phyloP scores from a whole-genome alignment of 2,113 vertebrate species.

The Ictalurus furcatus region DNA sequence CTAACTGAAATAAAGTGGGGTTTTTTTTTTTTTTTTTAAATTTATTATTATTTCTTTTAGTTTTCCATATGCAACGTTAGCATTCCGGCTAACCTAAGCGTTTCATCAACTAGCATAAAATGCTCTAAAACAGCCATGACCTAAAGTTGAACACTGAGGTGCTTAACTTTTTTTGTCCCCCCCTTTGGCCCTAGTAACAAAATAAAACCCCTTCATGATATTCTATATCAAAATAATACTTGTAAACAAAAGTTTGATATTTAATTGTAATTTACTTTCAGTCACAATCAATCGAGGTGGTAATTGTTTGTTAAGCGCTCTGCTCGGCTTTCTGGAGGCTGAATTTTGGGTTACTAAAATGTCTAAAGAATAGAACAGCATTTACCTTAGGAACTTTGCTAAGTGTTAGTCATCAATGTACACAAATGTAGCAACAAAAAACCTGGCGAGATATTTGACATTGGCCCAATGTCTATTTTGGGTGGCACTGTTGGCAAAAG shows the following conservation, averaged over 20 bases:
- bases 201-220: background rate
- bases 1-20: background rate
- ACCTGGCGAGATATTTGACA: background rate
- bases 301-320: background rate
- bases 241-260: background rate
- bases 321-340: background rate
- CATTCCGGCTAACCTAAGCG: background rate
- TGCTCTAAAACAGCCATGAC: background rate
- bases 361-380: background rate
- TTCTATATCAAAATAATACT: background rate
- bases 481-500: background rate
- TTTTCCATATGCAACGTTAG: background rate
- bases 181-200: background rate
- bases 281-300: background rate
- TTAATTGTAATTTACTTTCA: background rate
- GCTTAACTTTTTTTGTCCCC: background rate
- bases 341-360: too few relatives aligned
- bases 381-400: background rate
- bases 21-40: too few relatives aligned
- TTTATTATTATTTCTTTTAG: background rate
- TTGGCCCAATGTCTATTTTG: background rate
- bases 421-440: background rate
- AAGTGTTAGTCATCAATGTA: background rate
- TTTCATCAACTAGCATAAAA: too few relatives aligned
- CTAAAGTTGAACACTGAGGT: background rate